Evolutionary conservation across 2,113 vertebrate genomes (phyloP), one percentile per base, ranked within the genome.

Genomic region (Aphyosemion australe): DNA sequence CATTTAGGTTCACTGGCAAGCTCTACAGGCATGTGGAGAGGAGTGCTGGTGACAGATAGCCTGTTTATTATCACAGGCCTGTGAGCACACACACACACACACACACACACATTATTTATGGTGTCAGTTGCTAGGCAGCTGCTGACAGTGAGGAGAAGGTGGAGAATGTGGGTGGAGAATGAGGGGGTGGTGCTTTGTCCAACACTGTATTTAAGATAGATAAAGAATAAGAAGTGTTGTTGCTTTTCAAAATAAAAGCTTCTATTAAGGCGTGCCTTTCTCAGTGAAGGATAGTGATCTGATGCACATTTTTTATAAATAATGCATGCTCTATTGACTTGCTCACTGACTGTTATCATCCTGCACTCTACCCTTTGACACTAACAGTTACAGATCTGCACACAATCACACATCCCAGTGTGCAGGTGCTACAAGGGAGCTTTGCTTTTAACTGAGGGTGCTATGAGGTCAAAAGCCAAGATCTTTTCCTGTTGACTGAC

Each of bases 101-200:
- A 50, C 56, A 71, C 65, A 57, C 42, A 55, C 72, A 52, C 75
- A 80, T 85, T 88, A 87, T 90, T 90, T 82, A 85, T 84, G 83
- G 82, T 64, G 74, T 81, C 81, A 61, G 87, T 91, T 89, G 87
- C 89, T 89, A 88, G 85, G 87, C 85, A 84, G 83, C 78, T 21
- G 32, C 12, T 72, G 85, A 69, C 79, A 80, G 77, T 50, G 67
- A 70, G 74, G 65, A 66, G 67, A 61, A 66, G 83, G 75, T 32
- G 14, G 47, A 61, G 55, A 34, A 34, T 59, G 73, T 52, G 77
- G 76, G 69, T 65, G 76, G 60, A 51, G 71, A 79, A 72, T 34
- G 62, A 69, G 72, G 55, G 82, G 62, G 70, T 48, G 64, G 61
- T 3, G 49, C 50, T 84, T 79, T 78, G 79, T 82, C 78, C 53